Base-by-base conservation (phyloP, 2,888 invertebrate genomes). In the Neoaliturus tenellus region DNA sequence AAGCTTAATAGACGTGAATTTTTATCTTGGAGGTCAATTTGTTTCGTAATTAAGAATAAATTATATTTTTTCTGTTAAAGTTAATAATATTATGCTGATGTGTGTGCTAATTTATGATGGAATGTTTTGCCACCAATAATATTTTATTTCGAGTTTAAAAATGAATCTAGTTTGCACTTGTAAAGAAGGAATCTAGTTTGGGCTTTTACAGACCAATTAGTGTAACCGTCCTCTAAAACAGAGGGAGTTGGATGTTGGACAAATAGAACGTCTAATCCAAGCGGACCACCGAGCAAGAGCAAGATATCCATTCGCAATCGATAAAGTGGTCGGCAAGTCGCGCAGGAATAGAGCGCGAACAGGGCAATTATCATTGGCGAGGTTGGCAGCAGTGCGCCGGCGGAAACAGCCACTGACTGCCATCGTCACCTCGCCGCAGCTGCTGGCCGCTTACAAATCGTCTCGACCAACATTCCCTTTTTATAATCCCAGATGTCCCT, bases 401-500 rank as follows among this genome's bases (percentile, higher is more conserved):
- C 75, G 75, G 75, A 75, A 75, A 33, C 75, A 75, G 48, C 23
- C 75, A 6, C 8, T 31, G 23, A 6, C 8, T 31, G 23, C 44
- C 41, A 25, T 75, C 75, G 33, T 48, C 75, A 51, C 75, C 51
- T 75, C 44, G 1, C 48, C 25, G 12, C 75, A 75, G 44, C 75
- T 75, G 75, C 41, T 14, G 4, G 41, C 28, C 14, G 35, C 33
- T 23, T 35, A 71, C 71, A 71, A 71, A 71, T 71, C 48, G 51
- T 33, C 75, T 20, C 51, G 5, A 75, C 25, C 33, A 48, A 75
- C 44, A 48, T 44, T 48, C 75, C 75, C 48, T 75, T 75, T 75
- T 75, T 75, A 75, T 28, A 75, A 48, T 41, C 20, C 75, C 75
- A 75, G 48, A 75, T 75, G 75, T 75, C 48, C 75, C 75, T 75